Evolutionary conservation across 2,888 invertebrate species (phyloP), one percentile per base, ranked within the genome.

Genomic region (Tinea semifulvella): DNA sequence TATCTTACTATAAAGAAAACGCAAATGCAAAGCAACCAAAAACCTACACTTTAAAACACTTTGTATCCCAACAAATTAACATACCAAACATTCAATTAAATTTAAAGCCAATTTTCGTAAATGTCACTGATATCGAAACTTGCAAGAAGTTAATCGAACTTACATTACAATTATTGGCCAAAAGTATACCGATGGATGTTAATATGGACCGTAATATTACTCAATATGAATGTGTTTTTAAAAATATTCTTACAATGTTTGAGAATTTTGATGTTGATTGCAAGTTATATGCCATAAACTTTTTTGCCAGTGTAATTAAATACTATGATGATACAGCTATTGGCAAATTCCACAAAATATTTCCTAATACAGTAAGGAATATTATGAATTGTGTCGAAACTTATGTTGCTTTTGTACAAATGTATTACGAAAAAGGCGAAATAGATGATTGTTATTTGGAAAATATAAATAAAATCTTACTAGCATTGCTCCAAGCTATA

Each of bases 101-200:
- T 50, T 64, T 82, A 36, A 64, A 68, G 42, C 70, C 76, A 22
- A 75, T 81, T 46, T 66, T 60, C 61, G 73, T 81, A 1, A 56
- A 54, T 48, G 61, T 82, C 0, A 63, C 61, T 38, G 61, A 71
- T 54, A 48, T 68, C 11, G 48, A 57, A 46, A 71, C 67, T 45
- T 75, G 74, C 48, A 68, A 65, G 52, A 57, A 49, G 19, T 52
- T 82, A 40, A 68, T 81, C 22, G 59, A 68, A 51, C 51, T 70
- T 39, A 64, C 62, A 13, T 52, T 79, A 13, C 64, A 73, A 50
- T 49, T 80, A n/a, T 52, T 80, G 14, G 61, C 70, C 18, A 68
- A 75, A 48, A 72, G 63, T 42, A 60, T 77, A 49, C 63, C 75
- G 11, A 55, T 60, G 46, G 61, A 66, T 52, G 64, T 74, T 16